Base-by-base conservation (phyloP, 2,797 vertebrate species). In the Schizothorax lantsangensis region DNA sequence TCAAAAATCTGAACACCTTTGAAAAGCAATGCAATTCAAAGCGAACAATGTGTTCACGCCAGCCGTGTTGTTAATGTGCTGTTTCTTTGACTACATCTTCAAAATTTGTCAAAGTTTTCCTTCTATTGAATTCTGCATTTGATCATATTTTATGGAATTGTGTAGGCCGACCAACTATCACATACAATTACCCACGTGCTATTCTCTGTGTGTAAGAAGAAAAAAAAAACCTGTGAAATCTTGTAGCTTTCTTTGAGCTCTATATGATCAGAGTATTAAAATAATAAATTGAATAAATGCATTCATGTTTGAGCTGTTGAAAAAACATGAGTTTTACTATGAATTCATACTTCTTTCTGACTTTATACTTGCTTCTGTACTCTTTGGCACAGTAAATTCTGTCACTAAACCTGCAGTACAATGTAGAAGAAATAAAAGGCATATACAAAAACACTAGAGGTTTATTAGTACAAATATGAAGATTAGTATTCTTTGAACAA, bases 81-180 rank as follows among this genome's bases (percentile, higher is more conserved):
- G 47, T 14, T 54, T 54, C 33, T 83, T 83, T 87, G 49, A 79
- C 66, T 30, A 43, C 15, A 54, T 84, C 83, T 79, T 79, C 62
- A 85, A 85, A 85, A 84, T 59, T 68, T 77, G 57, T 73, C 68
- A 84, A 40, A 75, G n/a, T 19, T 79, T 79, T 26, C n/a, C 57
- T 23, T 75, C 15, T 19, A n/a, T 52, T 85, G 81, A 74, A 38
- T 33, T 26, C 43, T 77, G 54, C 74, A 73, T 85, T 79, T 86
- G 11, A 86, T 77, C 40, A 74, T 69, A 40, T 86, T 86, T 57
- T 81, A 86, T 81, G 59, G 36, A 84, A 68, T 14, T 33, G 62
- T 79, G 62, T 79, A 69, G 83, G 62, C 62, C 21, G 47, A 85
- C 47, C 74, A 79, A 57, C 75, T 38, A 45, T 64, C 79, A 57